Evolutionary conservation across 2,888 invertebrate species (phyloP).

Genomic region (Drosophila seclusa): DNA sequence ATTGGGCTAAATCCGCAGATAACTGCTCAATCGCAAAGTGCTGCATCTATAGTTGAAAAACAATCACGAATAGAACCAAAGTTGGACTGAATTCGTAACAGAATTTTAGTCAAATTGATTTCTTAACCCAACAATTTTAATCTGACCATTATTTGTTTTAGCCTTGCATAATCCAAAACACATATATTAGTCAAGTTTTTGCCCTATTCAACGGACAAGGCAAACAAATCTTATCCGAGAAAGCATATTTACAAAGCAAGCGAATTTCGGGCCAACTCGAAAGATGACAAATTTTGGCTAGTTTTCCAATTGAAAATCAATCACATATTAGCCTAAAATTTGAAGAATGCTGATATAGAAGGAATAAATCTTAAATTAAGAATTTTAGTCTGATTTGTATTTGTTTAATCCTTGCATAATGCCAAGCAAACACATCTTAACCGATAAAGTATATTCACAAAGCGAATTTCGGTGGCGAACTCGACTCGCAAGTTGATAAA

Average conservation of each 20-base stretch:
- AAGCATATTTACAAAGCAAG: neutral
- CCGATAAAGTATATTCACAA: slow-evolving; percentile 22
- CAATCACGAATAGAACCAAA: neutral
- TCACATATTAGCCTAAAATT: neutral
- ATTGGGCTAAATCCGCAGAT: slow-evolving; percentile 18
- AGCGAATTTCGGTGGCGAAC: slow-evolving; percentile 34
- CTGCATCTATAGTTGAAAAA: neutral
- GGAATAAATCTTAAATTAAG: neutral
- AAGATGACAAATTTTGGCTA: neutral
- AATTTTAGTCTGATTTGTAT: neutral
- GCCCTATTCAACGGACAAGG: neutral
- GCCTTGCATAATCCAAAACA: neutral
- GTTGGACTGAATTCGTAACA: neutral
- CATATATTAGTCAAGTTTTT: neutral
- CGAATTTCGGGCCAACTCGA: neutral
- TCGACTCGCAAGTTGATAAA: slow-evolving; percentile 31
- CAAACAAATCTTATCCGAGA: neutral
- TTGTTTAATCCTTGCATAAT: neutral
- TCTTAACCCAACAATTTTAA: neutral
- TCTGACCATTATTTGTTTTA: neutral
- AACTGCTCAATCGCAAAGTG: slow-evolving; percentile 18
- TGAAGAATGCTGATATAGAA: neutral
- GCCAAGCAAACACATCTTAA: slow-evolving; percentile 25
- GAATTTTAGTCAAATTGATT: neutral
- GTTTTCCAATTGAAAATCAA: neutral